phyloP scores from a whole-genome alignment of 2,113 vertebrate genomes.

The Malurus cyaneus region DNA sequence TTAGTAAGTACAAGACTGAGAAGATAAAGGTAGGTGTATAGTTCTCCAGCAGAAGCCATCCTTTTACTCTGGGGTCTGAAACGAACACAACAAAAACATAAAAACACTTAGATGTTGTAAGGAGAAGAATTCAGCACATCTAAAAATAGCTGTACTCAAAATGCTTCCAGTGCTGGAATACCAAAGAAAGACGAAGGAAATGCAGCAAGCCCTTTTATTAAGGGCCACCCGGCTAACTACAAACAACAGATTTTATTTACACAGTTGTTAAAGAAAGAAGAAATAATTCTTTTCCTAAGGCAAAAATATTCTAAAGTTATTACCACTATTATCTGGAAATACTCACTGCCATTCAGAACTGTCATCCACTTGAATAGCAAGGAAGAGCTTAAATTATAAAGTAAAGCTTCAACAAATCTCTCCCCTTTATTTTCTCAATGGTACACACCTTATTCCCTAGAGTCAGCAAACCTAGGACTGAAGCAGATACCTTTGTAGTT shows the following conservation, averaged over 20 bases:
- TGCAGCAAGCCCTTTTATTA: not conserved
- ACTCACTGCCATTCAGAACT: not conserved
- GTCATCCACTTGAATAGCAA: not conserved
- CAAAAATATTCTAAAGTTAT: not conserved
- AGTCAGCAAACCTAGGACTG: not conserved
- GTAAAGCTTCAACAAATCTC: not conserved
- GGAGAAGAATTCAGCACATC: not conserved
- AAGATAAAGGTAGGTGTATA: slow-evolving; percentile 89
- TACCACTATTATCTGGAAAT: not conserved
- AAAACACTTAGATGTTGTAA: not conserved
- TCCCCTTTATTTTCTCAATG: not conserved
- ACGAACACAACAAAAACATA: slow-evolving; percentile 35
- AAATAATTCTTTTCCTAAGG: not conserved
- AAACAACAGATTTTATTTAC: not conserved
- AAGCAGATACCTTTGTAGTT: not conserved
- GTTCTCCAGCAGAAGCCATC: slow-evolving; percentile 92
- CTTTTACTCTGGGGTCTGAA: slow-evolving; percentile 90
- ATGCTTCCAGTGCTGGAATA: not conserved
- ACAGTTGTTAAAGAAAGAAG: not conserved
- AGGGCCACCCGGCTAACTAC: not conserved
- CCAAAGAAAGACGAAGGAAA: not conserved
- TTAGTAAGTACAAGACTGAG: slow-evolving; percentile 87
- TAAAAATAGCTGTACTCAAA: not conserved
- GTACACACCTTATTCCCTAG: not conserved
- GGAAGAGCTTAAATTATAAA: not conserved